Evolutionary conservation across 2,888 invertebrate genomes (phyloP).

Genomic region (Lordiphosa andalusiaca): DNA sequence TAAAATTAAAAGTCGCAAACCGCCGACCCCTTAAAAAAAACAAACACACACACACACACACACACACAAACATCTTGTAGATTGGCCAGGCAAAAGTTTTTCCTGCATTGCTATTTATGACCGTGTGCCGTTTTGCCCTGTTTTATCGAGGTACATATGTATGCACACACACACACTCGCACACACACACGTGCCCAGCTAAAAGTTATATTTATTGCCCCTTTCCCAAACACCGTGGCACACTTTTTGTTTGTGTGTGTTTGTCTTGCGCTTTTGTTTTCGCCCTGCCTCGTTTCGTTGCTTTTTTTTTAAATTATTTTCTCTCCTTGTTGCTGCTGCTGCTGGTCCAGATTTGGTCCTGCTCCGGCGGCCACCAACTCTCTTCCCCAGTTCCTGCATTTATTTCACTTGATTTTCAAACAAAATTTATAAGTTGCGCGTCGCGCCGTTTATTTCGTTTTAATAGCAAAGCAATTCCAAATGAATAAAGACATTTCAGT

Average conservation of each 20-base stretch:
- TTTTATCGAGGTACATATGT: conserved; percentile 11
- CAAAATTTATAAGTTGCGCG: conserved; percentile 56
- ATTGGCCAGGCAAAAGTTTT: conserved; percentile 11
- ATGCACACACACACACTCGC: conserved; percentile 5
- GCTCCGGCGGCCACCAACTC: neutral
- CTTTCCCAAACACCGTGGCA: conserved; percentile 1
- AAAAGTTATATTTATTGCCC: conserved; percentile 51
- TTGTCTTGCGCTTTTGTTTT: conserved; percentile 34
- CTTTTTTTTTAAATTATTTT: conserved; percentile 1
- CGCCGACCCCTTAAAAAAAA: conserved; percentile 15
- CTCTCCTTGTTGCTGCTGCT: neutral
- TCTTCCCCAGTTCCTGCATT: conserved; percentile 31
- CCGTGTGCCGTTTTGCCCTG: conserved; percentile 7
- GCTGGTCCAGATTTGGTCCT: conserved; percentile 12
- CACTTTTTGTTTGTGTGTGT: conserved; percentile 1
- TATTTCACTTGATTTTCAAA: conserved; percentile 46
- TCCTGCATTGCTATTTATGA: conserved; percentile 31
- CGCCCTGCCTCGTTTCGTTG: conserved; percentile 16
- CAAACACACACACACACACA: neutral
- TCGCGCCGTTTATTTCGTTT: conserved; percentile 45
- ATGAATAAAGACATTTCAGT: conserved; percentile 35
- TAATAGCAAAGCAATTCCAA: conserved; percentile 46
- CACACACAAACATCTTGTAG: conserved; percentile 4
- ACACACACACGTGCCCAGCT: conserved; percentile 21
- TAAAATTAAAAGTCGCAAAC: conserved; percentile 42